These are phyloP conservation scores for Trichonephila clavipes DNA, from an alignment of 1,140 invertebrate species.

Conservation along the genomic window DNA sequence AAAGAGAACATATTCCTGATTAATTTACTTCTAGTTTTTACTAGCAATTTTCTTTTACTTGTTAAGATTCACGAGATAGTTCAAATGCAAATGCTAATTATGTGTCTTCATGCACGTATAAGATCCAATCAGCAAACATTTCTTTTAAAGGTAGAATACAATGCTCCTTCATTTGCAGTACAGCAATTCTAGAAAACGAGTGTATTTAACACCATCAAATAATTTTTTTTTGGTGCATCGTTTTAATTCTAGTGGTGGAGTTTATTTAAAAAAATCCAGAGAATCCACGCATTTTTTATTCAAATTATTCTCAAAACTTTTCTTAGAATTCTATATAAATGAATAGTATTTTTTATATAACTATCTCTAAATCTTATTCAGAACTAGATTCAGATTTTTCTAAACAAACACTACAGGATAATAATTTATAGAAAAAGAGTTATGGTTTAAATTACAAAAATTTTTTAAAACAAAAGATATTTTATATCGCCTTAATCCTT, in stretches of 20 bases:
- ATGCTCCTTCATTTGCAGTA: neutral
- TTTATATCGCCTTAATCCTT: no score
- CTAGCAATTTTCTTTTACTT: neutral
- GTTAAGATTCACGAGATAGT: neutral
- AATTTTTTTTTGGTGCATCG: neutral
- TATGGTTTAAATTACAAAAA: no score
- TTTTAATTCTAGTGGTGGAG: neutral
- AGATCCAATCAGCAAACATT: constrained; percentile 31
- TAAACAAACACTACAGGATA: neutral
- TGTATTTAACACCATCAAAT: neutral
- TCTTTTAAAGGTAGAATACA: neutral
- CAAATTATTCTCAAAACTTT: no score
- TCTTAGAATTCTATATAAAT: no score
- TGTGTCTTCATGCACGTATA: neutral
- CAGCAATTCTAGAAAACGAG: neutral
- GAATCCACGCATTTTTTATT: neutral
- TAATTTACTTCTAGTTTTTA: constrained; percentile 20
- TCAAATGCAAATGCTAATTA: constrained; percentile 31
- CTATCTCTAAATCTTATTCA: no score
- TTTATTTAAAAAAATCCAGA: neutral
- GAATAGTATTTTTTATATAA: no score
- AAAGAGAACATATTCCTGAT: constrained; percentile 30
- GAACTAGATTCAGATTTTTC: no score
- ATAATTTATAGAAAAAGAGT: no score
- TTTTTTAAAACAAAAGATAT: no score